These are phyloP conservation scores for Ornithoptera priamus DNA, from an alignment of 2,888 invertebrate species.

Conservation along the genomic window DNA sequence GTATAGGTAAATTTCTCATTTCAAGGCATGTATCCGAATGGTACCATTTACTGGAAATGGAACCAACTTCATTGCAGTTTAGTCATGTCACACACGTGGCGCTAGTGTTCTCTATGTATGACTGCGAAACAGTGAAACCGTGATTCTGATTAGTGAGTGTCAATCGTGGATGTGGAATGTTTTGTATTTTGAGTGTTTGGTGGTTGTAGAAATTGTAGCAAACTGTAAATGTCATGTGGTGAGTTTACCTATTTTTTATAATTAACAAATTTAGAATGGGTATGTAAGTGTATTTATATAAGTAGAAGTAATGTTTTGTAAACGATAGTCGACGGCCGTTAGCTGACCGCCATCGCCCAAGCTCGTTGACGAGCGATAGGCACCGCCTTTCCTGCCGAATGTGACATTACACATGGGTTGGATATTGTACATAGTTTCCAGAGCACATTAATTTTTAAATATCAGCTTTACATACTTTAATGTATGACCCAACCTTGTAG, in stretches of 20 bases:
- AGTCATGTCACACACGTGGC: conserved; percentile 52
- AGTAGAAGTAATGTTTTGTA: conserved; percentile 36
- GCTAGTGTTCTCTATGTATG: conserved; percentile 53
- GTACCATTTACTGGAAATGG: not conserved
- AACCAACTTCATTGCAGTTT: conserved; percentile 21
- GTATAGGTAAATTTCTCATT: no score
- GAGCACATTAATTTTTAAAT: conserved; percentile 24
- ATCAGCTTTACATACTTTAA: conserved; percentile 17
- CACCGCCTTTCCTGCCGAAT: conserved; percentile 63
- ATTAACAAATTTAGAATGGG: conserved; percentile 9
- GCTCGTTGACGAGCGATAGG: conserved; percentile 57
- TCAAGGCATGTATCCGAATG: not conserved
- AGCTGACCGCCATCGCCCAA: conserved; percentile 78
- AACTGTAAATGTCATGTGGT: conserved; percentile 71
- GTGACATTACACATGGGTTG: conserved; percentile 42
- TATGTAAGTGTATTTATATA: conserved; percentile 24
- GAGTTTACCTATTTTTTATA: conserved; percentile 48
- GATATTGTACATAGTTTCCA: conserved; percentile 33
- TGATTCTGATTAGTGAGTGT: conserved; percentile 42
- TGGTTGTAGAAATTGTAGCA: conserved; percentile 54
- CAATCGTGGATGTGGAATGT: conserved; percentile 60
- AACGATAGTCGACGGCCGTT: conserved; percentile 57
- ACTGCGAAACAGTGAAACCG: conserved; percentile 37
- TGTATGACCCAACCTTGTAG: conserved; percentile 46
- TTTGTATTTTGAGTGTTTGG: conserved; percentile 74